Conservation (phyloP, 2,888 invertebrate genomes). For the Caenorhabditis sp. region DNA sequence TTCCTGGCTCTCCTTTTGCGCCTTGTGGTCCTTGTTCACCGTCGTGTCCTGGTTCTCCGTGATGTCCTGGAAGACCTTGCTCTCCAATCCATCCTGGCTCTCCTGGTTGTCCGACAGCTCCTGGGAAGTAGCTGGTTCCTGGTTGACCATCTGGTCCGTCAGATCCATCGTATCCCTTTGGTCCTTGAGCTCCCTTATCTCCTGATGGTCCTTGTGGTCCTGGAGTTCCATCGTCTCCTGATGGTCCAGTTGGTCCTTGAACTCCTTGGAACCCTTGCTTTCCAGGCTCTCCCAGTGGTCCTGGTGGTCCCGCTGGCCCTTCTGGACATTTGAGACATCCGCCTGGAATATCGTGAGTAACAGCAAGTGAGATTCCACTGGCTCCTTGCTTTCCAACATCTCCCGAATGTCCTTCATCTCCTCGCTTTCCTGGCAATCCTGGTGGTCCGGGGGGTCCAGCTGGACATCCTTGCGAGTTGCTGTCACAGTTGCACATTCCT, state of each 20-base stretch:
- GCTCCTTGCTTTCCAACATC: slow-evolving; percentile 48
- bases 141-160: slow-evolving; percentile 53
- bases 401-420: slow-evolving; percentile 52
- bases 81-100: slow-evolving; percentile 54
- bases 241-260: slow-evolving; percentile 43
- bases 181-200: slow-evolving; percentile 49
- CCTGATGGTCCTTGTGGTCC: slow-evolving; percentile 44
- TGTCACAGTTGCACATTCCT: slow-evolving; percentile 55
- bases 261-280: slow-evolving; percentile 44
- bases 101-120: slow-evolving; percentile 56
- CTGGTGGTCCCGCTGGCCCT: slow-evolving; percentile 49
- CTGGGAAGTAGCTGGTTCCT: slow-evolving; percentile 50
- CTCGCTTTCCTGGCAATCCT: slow-evolving; percentile 50
- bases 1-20: slow-evolving; percentile 47
- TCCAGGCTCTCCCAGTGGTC: slow-evolving; percentile 44
- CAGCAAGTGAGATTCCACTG: slow-evolving; percentile 52
- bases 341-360: slow-evolving; percentile 52
- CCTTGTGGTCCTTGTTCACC: slow-evolving; percentile 50
- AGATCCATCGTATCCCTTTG: slow-evolving; percentile 49
- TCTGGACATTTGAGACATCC: slow-evolving; percentile 58
- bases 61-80: slow-evolving; percentile 50
- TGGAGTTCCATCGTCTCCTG: slow-evolving; percentile 44
- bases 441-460: slow-evolving; percentile 58
- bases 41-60: slow-evolving; percentile 52
- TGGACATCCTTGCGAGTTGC: slow-evolving; percentile 52